Conservation (phyloP, 2,113 vertebrate species). For the human (Homo sapiens) region DNA sequence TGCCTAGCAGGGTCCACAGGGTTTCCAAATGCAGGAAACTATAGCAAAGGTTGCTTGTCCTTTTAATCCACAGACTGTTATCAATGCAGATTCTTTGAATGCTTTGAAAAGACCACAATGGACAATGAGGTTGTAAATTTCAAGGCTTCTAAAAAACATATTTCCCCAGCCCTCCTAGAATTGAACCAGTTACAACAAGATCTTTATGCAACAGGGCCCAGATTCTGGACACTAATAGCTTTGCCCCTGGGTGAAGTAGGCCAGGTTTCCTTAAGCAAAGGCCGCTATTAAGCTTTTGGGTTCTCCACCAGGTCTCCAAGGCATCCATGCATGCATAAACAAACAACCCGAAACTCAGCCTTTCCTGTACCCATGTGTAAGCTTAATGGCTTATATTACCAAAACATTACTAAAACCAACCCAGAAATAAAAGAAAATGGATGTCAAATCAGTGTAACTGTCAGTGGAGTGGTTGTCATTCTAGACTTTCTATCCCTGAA, state of each 20-base stretch:
- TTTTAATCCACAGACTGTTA: conserved; percentile 48
- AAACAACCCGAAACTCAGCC: neutral
- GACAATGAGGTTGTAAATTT: conserved; percentile 2
- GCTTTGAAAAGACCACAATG: neutral
- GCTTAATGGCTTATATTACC: neutral
- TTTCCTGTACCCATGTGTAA: neutral
- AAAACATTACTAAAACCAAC: neutral
- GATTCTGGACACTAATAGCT: neutral
- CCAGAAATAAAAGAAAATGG: neutral
- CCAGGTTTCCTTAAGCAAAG: neutral
- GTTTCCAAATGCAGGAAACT: conserved; percentile 35
- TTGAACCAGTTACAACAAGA: neutral
- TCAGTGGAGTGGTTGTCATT: neutral
- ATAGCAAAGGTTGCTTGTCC: neutral
- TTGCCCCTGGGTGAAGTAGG: neutral
- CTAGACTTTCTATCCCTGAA: neutral
- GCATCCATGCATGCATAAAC: neutral
- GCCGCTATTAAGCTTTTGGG: neutral
- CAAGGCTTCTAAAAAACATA: neutral
- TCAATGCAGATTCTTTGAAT: conserved; percentile 24
- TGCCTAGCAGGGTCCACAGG: neutral
- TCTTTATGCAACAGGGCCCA: neutral
- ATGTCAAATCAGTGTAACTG: neutral
- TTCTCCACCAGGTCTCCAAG: neutral
- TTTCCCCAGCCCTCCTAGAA: neutral